Evolutionary conservation across 1,140 invertebrate genomes (phyloP).

Genomic region (Heliconius eleuchia): DNA sequence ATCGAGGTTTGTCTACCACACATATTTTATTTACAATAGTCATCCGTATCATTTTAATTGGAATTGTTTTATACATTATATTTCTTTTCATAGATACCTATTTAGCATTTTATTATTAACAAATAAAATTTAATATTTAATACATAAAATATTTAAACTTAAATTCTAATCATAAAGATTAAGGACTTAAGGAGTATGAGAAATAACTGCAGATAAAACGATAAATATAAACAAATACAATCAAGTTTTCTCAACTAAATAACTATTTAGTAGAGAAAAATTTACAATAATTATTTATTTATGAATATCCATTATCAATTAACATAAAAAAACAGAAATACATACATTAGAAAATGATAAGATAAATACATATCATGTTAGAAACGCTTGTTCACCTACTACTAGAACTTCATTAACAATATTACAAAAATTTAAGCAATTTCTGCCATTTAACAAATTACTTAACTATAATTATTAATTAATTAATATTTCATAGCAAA

Average conservation of each 20-base stretch:
- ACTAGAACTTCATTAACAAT: conserved; percentile 29
- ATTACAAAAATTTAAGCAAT: conserved; percentile 28
- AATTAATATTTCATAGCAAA: conserved; percentile 34
- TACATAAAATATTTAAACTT: neutral
- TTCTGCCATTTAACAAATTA: conserved; percentile 22
- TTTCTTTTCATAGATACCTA: neutral
- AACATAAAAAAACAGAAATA: too few relatives aligned
- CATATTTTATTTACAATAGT: conserved; percentile 41
- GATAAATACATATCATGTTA: too few relatives aligned
- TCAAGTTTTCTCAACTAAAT: neutral
- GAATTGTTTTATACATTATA: conserved; percentile 7
- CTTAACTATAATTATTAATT: conserved; percentile 13
- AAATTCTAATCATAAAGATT: neutral
- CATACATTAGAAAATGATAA: too few relatives aligned
- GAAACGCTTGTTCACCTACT: neutral
- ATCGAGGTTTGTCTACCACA: conserved; percentile 63
- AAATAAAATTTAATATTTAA: neutral
- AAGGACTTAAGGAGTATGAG: neutral
- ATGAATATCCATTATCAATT: too few relatives aligned
- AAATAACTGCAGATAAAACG: neutral
- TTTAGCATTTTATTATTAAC: neutral
- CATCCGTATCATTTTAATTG: conserved; percentile 22
- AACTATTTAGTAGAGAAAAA: neutral
- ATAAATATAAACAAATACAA: neutral
- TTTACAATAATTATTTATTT: neutral